Evolutionary conservation across 2,888 invertebrate genomes (phyloP).

Genomic region (Yponomeuta sedellus): DNA sequence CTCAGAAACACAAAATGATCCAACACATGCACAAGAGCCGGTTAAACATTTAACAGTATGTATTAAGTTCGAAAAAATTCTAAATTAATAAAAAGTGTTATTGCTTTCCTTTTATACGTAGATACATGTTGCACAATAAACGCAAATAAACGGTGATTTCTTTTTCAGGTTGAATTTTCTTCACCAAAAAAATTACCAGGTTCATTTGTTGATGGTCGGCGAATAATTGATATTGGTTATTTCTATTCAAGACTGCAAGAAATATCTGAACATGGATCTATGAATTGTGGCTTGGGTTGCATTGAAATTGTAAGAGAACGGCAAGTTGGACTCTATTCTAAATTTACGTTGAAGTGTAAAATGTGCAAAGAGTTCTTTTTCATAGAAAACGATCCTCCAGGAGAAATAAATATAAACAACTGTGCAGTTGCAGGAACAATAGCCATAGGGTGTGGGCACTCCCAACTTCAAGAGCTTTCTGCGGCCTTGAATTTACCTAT

Average conservation of each 20-base stretch:
- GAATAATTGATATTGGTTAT: not conserved
- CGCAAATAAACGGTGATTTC: not conserved
- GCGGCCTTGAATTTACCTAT: conserved; percentile 23
- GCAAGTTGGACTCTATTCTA: conserved; percentile 3
- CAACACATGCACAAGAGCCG: not conserved
- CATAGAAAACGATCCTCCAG: conserved; percentile 7
- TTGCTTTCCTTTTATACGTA: not conserved
- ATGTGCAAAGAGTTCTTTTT: conserved; percentile 2
- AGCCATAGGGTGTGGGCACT: conserved; percentile 23
- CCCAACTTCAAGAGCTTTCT: conserved; percentile 23
- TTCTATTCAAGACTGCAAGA: not conserved
- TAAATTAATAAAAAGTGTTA: no score
- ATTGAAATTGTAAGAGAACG: conserved; percentile 5
- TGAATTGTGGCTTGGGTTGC: not conserved
- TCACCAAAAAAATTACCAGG: not conserved
- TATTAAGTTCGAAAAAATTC: no score
- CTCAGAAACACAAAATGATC: not conserved
- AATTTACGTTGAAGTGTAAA: conserved; percentile 11
- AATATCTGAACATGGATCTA: not conserved
- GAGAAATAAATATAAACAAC: conserved; percentile 20
- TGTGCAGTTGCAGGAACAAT: conserved; percentile 23
- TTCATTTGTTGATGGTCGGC: not conserved
- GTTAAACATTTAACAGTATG: not conserved
- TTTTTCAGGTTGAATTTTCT: not conserved
- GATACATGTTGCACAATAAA: not conserved